phyloP scores from a whole-genome alignment of 2,113 vertebrate species.

The Malurus melanocephalus region DNA sequence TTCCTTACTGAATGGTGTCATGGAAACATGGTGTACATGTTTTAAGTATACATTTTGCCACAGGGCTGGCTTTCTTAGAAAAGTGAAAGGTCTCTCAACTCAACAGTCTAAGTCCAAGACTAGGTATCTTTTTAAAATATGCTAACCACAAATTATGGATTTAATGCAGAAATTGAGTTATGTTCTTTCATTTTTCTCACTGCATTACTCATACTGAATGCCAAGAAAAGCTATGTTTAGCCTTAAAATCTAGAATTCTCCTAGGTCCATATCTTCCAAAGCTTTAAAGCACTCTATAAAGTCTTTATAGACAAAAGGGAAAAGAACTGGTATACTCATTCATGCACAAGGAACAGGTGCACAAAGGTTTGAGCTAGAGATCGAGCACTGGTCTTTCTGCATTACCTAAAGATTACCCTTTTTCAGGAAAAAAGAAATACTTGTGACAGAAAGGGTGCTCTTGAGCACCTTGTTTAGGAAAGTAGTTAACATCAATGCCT shows the following conservation, averaged over 20 bases:
- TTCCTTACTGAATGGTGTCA: background rate
- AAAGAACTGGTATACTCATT: background rate
- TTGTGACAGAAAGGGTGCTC: background rate
- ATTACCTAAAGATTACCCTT: background rate
- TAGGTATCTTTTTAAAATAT: background rate
- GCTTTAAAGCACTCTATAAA: background rate
- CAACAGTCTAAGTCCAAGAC: background rate
- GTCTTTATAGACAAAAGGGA: background rate
- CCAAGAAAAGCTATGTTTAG: background rate
- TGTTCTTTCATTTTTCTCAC: background rate
- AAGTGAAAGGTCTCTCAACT: background rate
- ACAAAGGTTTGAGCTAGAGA: background rate
- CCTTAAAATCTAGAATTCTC: background rate
- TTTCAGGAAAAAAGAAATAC: background rate
- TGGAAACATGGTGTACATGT: background rate
- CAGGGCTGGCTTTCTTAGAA: background rate
- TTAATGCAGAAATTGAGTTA: background rate
- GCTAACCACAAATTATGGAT: background rate
- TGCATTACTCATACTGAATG: background rate
- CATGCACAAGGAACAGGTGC: background rate
- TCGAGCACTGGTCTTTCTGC: background rate
- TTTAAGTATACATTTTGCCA: background rate
- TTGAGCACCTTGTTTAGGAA: background rate
- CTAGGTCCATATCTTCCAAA: background rate
- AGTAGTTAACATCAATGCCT: background rate